Base-by-base conservation (phyloP, 2,113 vertebrate genomes). In the Sminthopsis crassicaudata region DNA sequence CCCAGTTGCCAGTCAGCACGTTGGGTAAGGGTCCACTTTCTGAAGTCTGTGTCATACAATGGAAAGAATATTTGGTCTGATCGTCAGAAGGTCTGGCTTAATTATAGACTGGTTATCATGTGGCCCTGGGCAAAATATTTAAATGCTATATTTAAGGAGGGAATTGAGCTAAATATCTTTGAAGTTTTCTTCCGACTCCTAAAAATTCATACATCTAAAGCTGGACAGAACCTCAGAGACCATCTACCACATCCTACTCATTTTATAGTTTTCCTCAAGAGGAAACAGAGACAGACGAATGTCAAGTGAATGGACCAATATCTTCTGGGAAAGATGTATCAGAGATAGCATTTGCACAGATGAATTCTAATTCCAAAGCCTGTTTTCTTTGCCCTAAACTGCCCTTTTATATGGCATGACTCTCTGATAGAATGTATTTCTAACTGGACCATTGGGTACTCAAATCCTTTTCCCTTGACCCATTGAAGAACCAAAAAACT, bases 11-110 rank as follows among this genome's bases (percentile, higher is more conserved):
- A 95, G 96, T 94, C n/a, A 94, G 94, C 95, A 5, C 6, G 42
- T 88, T 53, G 57, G 94, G 12, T 54, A 96, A 97, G 91, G 94
- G 55, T 94, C 96, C 94, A 92, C 96, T 97, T 96, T 96, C 92
- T 76, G 16, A 76, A n/a, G 36, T 42, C 55, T 30, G 2, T 9
- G 55, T 57, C 55, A 57, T 3, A 54, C 19, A 57, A 27, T 57
- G 10, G 55, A 57, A 57, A 57, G 26, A 57, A 57, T 36, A 76
- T 16, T 76, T 36, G 16, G 22, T 42, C 19, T 42, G n/a, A 42
- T 60, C 42, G 36, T 42, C 67, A 84, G 22, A 76, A n/a, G 19
- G 4, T 16, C 30, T n/a, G 14, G 27, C 11, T 30, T 60, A 60
- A 60, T 67, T 30, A 67, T 67, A 67, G 30, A 11, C 16, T 36